Conservation (phyloP, 2,113 vertebrate genomes). For the Orthochromis indermauri region DNA sequence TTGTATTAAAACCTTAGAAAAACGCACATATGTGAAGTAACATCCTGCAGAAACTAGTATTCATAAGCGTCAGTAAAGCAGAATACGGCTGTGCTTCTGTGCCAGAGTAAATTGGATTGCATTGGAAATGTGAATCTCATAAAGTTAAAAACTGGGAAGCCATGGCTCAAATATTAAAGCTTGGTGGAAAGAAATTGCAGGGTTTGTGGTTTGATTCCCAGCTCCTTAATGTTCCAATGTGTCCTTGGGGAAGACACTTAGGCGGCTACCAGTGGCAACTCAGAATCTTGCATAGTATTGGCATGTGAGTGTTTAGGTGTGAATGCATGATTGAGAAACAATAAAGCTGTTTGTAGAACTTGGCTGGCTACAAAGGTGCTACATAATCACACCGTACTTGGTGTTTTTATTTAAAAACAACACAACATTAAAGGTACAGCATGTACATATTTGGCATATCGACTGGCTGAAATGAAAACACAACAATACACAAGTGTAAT, state of each 20-base stretch:
- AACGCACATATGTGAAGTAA: background rate
- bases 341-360: background rate
- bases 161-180: background rate
- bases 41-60: background rate
- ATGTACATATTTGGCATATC: background rate
- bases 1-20: background rate
- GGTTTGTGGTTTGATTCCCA: background rate
- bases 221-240: background rate
- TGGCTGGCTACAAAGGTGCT: background rate
- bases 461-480: background rate
- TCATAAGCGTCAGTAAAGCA: background rate
- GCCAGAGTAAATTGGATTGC: background rate
- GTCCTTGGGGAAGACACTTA: background rate
- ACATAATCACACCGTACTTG: rapidly evolving
- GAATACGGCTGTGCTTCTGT: background rate
- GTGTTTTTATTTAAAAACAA: background rate
- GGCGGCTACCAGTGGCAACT: background rate
- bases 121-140: background rate
- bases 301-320: background rate
- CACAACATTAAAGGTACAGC: background rate
- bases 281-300: background rate
- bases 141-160: background rate
- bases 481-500: background rate
- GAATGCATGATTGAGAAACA: background rate
- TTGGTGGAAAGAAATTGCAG: background rate